Percentiles rank a stretch among this genome's conserved stretches.
Evolutionary conservation across 2,888 invertebrate genomes (phyloP).

Genomic region (Melanostoma scalare): DNA sequence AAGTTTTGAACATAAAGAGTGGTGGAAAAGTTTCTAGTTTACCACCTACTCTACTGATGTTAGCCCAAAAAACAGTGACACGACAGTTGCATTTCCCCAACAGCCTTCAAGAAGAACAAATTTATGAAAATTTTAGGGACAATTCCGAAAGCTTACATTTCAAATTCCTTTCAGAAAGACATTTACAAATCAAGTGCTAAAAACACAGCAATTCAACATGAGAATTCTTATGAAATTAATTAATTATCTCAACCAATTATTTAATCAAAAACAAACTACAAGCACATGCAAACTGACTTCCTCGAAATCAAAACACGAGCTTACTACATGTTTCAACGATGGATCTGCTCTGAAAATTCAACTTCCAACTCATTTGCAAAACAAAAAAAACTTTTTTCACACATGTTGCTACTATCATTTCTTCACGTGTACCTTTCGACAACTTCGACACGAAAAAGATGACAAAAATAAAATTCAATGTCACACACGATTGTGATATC

Average conservation of each 20-base stretch:
- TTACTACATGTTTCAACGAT: slow-evolving; percentile 1
- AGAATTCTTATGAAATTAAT: slow-evolving; percentile 28
- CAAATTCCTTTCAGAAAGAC: no score
- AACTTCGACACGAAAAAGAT: slow-evolving; percentile 25
- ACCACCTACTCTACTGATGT: no score
- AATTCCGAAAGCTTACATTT: no score
- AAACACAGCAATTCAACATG: background rate
- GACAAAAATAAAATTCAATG: slow-evolving; percentile 16
- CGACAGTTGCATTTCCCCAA: no score
- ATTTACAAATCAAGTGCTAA: no score
- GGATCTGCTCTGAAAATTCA: slow-evolving; percentile 55
- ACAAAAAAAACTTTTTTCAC: background rate
- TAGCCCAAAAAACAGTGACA: no score
- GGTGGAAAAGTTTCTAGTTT: no score
- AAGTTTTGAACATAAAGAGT: no score
- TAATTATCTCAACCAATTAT: background rate
- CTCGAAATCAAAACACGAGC: slow-evolving; percentile 15
- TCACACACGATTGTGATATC: slow-evolving; percentile 28
- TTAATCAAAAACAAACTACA: background rate
- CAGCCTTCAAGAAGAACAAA: no score
- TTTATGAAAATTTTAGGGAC: no score
- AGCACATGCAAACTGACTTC: slow-evolving; percentile 14
- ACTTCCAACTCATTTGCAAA: slow-evolving; percentile 38
- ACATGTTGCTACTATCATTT: slow-evolving; percentile 33
- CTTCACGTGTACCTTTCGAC: slow-evolving; percentile 21